Percentiles rank a stretch among this genome's conserved stretches.
Evolutionary conservation across 2,113 vertebrate species (phyloP).

Genomic region (Oryzias woworae): DNA sequence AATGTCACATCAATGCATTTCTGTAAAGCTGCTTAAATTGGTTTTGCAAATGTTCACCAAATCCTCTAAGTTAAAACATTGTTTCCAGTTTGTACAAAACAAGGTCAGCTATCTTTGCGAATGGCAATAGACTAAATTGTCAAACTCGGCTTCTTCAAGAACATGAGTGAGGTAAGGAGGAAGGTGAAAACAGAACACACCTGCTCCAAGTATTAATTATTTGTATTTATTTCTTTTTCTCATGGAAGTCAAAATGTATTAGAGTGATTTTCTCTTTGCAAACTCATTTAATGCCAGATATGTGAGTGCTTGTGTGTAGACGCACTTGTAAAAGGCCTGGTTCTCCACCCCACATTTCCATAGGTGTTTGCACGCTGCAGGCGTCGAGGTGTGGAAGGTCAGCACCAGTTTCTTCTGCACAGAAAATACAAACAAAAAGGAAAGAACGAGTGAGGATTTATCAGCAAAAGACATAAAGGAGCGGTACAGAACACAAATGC

Average conservation of each 20-base stretch:
- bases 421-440: slow-evolving; percentile 61
- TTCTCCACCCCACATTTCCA: slow-evolving; percentile 99
- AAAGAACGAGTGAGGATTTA: slow-evolving; percentile 3
- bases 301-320: slow-evolving; percentile 25
- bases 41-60: neutral
- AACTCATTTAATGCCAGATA: neutral
- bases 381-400: slow-evolving; percentile 96
- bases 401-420: slow-evolving; percentile 93
- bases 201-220: no score
- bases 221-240: no score
- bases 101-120: no score
- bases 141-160: no score
- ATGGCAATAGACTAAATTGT: no score
- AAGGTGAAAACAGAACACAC: no score
- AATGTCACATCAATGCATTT: no score
- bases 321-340: slow-evolving; percentile 99
- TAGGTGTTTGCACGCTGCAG: slow-evolving; percentile 97
- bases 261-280: neutral
- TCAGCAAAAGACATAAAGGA: slow-evolving; percentile 17
- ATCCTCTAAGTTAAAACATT: neutral
- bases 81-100: neutral
- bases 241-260: no score
- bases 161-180: no score
- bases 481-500: slow-evolving; percentile 46
- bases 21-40: neutral